These are phyloP conservation scores for Eutrigla gurnardus DNA, from an alignment of 2,797 vertebrate species.

Conservation along the genomic window DNA sequence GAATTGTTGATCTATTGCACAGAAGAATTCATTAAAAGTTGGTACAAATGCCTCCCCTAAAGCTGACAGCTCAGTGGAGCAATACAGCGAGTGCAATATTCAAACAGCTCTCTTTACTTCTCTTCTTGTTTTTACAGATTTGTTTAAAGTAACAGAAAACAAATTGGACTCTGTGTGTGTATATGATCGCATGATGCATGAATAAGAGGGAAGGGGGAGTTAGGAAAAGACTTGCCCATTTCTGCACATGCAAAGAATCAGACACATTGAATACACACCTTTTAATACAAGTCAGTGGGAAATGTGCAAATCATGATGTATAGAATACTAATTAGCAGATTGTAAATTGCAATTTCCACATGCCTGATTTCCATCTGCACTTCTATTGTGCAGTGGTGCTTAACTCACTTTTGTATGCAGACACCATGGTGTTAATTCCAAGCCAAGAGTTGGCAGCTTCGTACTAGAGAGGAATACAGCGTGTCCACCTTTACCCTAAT, in stretches of 20 bases:
- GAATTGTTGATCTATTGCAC: slow-evolving; percentile 51
- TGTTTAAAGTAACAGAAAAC: slow-evolving; percentile 58
- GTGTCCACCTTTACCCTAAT: neutral
- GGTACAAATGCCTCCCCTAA: slow-evolving; percentile 44
- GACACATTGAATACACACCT: neutral
- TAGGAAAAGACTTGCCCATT: neutral
- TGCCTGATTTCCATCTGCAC: slow-evolving; percentile 14
- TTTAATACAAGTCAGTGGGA: neutral
- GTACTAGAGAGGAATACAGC: neutral
- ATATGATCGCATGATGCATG: slow-evolving; percentile 31
- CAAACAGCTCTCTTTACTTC: slow-evolving; percentile 49
- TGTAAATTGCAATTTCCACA: slow-evolving; percentile 5
- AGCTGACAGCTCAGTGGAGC: slow-evolving; percentile 61
- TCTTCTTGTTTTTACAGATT: slow-evolving; percentile 58
- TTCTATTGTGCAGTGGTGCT: slow-evolving; percentile 6
- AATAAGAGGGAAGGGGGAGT: neutral
- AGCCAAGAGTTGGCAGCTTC: slow-evolving; percentile 1
- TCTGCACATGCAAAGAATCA: slow-evolving; percentile 4
- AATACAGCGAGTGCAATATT: slow-evolving; percentile 42
- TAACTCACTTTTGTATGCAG: slow-evolving; percentile 25
- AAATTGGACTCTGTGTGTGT: slow-evolving; percentile 44
- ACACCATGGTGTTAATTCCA: neutral
- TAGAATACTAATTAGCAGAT: neutral
- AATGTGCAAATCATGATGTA: slow-evolving; percentile 9
- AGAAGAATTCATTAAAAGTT: slow-evolving; percentile 62